These are phyloP conservation scores for Acanthosepion esculentum DNA, from an alignment of 2,888 invertebrate genomes.

Conservation along the genomic window DNA sequence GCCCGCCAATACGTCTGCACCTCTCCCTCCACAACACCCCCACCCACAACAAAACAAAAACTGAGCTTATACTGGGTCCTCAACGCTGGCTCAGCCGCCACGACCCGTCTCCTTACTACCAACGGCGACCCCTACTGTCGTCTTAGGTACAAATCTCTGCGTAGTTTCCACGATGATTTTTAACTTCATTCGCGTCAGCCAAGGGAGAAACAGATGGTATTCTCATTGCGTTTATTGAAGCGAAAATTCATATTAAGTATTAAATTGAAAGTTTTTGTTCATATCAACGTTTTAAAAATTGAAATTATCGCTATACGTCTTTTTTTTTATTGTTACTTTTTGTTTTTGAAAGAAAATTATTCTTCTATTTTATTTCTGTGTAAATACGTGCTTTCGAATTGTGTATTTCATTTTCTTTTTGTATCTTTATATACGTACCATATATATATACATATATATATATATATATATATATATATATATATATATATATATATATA, in stretches of 20 bases:
- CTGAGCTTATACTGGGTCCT: too few relatives aligned
- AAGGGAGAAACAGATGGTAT: not conserved
- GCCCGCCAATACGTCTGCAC: not conserved
- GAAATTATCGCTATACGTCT: not conserved
- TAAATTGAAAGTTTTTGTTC: not conserved
- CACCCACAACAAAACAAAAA: too few relatives aligned
- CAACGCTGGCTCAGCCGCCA: not conserved
- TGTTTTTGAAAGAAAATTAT: not conserved
- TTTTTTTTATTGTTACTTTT: not conserved
- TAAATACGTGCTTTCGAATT: not conserved
- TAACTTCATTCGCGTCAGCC: not conserved
- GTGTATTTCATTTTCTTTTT: not conserved
- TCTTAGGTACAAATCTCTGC: not conserved
- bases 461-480: slow-evolving; percentile 1
- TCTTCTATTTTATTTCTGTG: not conserved
- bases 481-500: not conserved
- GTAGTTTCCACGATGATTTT: not conserved
- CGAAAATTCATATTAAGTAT: not conserved
- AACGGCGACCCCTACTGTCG: not conserved
- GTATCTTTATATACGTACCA: not conserved
- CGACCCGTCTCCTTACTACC: not conserved
- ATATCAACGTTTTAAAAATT: not conserved
- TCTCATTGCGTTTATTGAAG: not conserved
- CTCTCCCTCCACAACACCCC: not conserved
- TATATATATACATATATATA: not conserved